Percentiles rank a stretch among this genome's conserved stretches.
Conservation (phyloP, 2,888 invertebrate species). For the Alentia gelatinosa region DNA sequence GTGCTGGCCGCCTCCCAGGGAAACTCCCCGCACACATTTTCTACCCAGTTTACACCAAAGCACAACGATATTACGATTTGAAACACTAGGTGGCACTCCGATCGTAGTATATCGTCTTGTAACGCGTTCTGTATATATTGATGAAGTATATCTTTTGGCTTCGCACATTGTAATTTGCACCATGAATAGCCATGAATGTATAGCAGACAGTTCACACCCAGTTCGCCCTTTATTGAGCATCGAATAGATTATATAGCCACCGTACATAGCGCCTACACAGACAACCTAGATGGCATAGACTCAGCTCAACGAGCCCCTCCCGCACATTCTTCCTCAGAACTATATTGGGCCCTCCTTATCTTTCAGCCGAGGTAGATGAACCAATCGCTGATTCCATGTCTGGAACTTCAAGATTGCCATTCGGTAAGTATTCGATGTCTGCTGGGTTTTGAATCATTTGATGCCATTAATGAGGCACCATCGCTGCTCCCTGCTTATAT, state of each 20-base stretch:
- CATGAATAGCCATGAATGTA: background rate
- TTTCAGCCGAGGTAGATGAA: background rate
- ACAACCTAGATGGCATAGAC: background rate
- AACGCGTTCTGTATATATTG: background rate
- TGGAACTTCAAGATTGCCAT: background rate
- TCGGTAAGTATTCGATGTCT: background rate
- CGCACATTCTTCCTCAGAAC: background rate
- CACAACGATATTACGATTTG: conserved; percentile 11
- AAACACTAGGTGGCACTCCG: background rate
- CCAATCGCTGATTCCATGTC: conserved; percentile 28
- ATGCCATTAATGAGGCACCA: background rate
- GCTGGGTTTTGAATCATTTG: background rate
- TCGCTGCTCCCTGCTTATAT: background rate
- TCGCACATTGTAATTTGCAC: background rate
- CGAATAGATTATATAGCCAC: background rate
- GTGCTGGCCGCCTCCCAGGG: background rate
- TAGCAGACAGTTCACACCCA: background rate
- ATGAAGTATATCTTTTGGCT: background rate
- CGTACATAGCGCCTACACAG: background rate
- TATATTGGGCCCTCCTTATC: conserved; percentile 23
- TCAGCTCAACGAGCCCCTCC: background rate
- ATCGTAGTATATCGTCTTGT: background rate
- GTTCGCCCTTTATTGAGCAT: background rate
- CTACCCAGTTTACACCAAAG: background rate
- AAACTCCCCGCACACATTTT: background rate